Base-by-base conservation (phyloP, 2,113 vertebrate genomes). In the Ictalurus punctatus region DNA sequence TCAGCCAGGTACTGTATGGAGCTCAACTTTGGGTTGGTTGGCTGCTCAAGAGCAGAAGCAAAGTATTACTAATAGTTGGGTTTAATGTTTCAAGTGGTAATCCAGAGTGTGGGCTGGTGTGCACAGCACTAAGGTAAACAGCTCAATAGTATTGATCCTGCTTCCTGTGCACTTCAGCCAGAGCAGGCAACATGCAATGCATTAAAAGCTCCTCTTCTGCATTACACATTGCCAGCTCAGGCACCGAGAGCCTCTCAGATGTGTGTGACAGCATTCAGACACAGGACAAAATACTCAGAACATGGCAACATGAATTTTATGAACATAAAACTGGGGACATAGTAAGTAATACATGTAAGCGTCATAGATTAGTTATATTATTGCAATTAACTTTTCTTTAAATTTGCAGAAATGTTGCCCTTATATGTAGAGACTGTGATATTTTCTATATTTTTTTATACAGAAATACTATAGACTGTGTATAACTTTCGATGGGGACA, bases 61-160 rank as follows among this genome's bases (percentile, higher is more conserved):
- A 95, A 96, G 94, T 95, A 95, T 95, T 95, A 95, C 95, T 96
- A 96, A 96, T 95, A 95, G 96, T 95, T 93, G 94, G 94, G 94
- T 95, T 95, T 96, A 96, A 95, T 96, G 95, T 95, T 96, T 93
- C 93, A 95, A 96, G 95, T 95, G 94, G 94, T 95, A 95, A 95
- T 95, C 93, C 88, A 76, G 92, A 93, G 93, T 89, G 91, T 93
- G 82, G 93, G 92, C 91, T 93, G 16, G 91, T 91, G 89, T 93
- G 91, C 92, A 91, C 92, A 89, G 92, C 94, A 95, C 94, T 91
- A 96, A 96, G 95, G 95, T 96, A 96, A 96, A 96, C 96, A 96
- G 94, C 93, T 96, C 96, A 96, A 96, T 96, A 96, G 92, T 96
- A 96, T 96, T 92, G 96, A 96, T 96, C 95, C 94, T 90, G 91